Evolutionary conservation across 1,140 invertebrate species (phyloP).

Genomic region (Neomicropteryx cornuta): DNA sequence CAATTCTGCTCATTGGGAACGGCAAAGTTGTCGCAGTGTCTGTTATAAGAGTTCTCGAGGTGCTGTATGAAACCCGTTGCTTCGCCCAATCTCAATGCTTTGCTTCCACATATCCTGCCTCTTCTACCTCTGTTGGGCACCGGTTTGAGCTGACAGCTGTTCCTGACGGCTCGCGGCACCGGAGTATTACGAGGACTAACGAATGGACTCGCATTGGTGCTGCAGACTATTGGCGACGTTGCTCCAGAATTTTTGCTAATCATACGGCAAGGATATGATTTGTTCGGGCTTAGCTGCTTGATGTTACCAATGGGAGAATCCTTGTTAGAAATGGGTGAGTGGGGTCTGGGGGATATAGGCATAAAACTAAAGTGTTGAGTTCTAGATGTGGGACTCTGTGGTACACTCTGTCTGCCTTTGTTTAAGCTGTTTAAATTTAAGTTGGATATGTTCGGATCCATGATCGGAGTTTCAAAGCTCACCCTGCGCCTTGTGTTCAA

Average conservation of each 20-base stretch:
- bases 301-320: constrained; percentile 25
- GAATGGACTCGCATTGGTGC: constrained; percentile 58
- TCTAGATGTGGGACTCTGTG: constrained; percentile 47
- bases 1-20: constrained; percentile 35
- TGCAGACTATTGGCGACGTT: constrained; percentile 32
- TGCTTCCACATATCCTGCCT: constrained; percentile 10
- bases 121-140: constrained; percentile 1
- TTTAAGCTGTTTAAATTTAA: not conserved
- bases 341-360: constrained; percentile 65
- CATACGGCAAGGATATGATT: constrained; percentile 34
- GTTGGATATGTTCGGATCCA: constrained; percentile 18
- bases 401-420: constrained; percentile 23
- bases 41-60: constrained; percentile 12
- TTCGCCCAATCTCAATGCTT: no score
- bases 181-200: constrained; percentile 73
- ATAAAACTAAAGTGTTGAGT: constrained; percentile 73
- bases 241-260: constrained; percentile 31
- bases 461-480: constrained; percentile 45
- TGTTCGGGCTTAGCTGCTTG: constrained; percentile 25
- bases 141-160: constrained; percentile 8
- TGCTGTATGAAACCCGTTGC: constrained; percentile 7
- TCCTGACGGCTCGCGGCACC: constrained; percentile 46
- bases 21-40: constrained; percentile 19
- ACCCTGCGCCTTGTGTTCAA: constrained; percentile 38
- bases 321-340: constrained; percentile 40